Conservation (phyloP, 2,797 vertebrate genomes). For the Clangula hyemalis region DNA sequence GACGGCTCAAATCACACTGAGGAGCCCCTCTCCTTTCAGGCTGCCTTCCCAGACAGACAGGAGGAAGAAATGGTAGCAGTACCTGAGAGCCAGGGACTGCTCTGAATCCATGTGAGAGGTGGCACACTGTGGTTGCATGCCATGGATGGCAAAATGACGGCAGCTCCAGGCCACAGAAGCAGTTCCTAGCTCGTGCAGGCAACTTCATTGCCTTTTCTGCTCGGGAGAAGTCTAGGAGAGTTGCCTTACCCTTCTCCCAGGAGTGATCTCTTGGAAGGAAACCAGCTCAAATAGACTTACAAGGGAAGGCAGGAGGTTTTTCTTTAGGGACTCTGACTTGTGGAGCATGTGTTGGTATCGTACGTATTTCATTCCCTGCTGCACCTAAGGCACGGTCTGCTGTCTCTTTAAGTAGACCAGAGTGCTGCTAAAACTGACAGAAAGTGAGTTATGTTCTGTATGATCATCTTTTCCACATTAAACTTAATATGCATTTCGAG, state of each 20-base stretch:
- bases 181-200: background rate
- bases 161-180: background rate
- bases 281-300: constrained; percentile 36
- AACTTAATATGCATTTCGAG: background rate
- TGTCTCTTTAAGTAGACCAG: background rate
- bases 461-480: constrained; percentile 2
- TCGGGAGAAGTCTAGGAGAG: background rate
- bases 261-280: constrained; percentile 32
- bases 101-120: background rate
- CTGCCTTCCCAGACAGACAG: background rate
- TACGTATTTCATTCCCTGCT: background rate
- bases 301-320: constrained; percentile 30
- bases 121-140: background rate
- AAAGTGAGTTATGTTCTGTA: background rate
- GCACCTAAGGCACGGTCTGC: background rate
- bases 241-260: background rate
- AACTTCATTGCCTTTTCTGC: background rate
- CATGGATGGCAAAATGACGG: background rate
- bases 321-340: constrained; percentile 4
- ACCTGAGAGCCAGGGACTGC: accelerated
- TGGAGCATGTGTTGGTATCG: background rate
- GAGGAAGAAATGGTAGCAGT: background rate
- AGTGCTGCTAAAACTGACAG: constrained; percentile 1
- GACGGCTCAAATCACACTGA: background rate
- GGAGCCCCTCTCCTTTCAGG: background rate